Base-by-base conservation (phyloP, 2,797 vertebrate species). In the Anabas testudineus region DNA sequence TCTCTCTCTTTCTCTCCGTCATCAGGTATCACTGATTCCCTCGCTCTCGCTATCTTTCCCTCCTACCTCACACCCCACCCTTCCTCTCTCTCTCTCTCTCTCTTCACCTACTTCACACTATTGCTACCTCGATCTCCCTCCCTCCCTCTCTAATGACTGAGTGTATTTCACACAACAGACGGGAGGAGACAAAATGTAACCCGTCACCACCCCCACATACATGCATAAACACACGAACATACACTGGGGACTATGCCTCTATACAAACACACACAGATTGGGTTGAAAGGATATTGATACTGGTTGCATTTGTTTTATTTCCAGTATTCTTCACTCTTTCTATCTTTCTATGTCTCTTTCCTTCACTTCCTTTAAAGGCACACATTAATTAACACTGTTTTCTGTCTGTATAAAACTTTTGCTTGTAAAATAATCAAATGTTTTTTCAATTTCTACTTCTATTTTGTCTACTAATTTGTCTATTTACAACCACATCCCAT, bases 111-210 rank as follows among this genome's bases (percentile, higher is more conserved):
- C 54, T 66, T 80, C 46, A 2, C 22, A 14, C 1, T 57, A 6
- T 18, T 64, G 34, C 16, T 51, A 18, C 7, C 69, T 70, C 48
- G 43, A 47, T 76, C 80, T 32, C 59, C 49, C 19, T 14, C 46
- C 10, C 30, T 37, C 41, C 21, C 60, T 86, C 71, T 80, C 61
- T 86, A 78, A 86, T 83, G 85, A 88, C 83, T 70, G 75, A 79
- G 70, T 82, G 77, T 82, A 78, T 90, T 70, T 79, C 78, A 83
- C 56, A 74, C 67, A 90, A 65, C 74, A 79, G 78, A 82, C 46
- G 42, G 85, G 75, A 74, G 70, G 76, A 39, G 46, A 48, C 74
- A 36, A 65, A 68, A 68, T 26, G 24, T 76, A 84, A 74, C 81
- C 79, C 42, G 42, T 66, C 86, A 76, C 78, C 84, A 65, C 83